Conservation (phyloP, 2,888 invertebrate genomes). For the Pterostichus niger region DNA sequence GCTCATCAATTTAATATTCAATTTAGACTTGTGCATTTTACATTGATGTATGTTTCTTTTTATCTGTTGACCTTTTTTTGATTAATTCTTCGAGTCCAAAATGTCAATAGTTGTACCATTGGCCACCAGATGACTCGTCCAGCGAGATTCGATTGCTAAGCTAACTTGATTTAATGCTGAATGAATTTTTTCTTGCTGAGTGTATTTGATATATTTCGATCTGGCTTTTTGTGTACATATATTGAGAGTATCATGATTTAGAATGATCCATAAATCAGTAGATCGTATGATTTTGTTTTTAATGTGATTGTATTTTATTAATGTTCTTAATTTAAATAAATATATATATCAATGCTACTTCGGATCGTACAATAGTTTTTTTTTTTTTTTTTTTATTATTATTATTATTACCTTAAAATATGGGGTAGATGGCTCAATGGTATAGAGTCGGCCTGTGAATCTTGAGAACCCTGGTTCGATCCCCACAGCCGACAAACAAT, state of each 20-base stretch:
- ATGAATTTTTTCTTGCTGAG: conserved; percentile 19
- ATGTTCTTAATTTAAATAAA: background rate
- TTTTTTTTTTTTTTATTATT: no score
- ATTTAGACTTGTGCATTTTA: conserved; percentile 16
- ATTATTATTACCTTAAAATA: no score
- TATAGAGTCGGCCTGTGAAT: no score
- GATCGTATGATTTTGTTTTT: conserved; percentile 37
- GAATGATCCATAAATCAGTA: conserved; percentile 36
- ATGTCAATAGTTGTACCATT: conserved; percentile 21
- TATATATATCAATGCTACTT: background rate
- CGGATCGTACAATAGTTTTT: no score
- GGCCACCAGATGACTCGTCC: conserved; percentile 28
- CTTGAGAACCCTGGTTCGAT: no score
- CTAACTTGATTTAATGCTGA: conserved; percentile 29
- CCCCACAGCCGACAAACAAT: no score
- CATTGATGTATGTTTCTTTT: conserved; percentile 14
- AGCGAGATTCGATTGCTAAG: conserved; percentile 13
- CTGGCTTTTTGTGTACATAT: conserved; percentile 11
- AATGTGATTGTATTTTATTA: background rate
- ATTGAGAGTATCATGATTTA: conserved; percentile 25
- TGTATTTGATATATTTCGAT: conserved; percentile 40
- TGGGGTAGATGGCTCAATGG: no score
- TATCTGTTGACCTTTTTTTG: conserved; percentile 53
- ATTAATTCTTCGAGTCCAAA: conserved; percentile 25
- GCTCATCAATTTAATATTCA: conserved; percentile 27